phyloP scores from a whole-genome alignment of 1,140 invertebrate species.

The Anoplolepis gracilipes region DNA sequence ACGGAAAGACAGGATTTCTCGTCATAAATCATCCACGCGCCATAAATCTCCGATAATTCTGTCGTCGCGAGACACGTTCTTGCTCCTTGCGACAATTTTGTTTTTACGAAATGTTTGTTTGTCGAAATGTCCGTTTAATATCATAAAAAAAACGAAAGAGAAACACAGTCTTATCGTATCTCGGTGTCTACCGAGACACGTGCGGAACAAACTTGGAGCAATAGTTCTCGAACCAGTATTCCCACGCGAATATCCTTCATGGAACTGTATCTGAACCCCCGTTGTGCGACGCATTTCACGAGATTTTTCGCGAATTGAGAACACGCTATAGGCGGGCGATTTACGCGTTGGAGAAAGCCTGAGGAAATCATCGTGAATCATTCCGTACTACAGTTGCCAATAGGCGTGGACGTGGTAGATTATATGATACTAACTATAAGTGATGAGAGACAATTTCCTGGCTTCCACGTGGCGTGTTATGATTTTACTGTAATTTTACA shows the following conservation, averaged over 20 bases:
- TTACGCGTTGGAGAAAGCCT: slow-evolving; percentile 49
- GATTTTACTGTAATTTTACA: neutral
- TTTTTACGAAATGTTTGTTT: slow-evolving; percentile 36
- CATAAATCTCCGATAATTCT: neutral
- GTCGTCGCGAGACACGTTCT: neutral
- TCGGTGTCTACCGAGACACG: slow-evolving; percentile 17
- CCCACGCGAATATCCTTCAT: slow-evolving; percentile 76
- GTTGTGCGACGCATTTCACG: slow-evolving; percentile 61
- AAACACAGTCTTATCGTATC: slow-evolving; percentile 57
- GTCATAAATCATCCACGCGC: neutral
- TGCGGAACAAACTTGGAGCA: slow-evolving; percentile 57
- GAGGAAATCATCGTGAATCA: slow-evolving; percentile 33
- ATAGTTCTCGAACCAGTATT: slow-evolving; percentile 74
- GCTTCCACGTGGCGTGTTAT: neutral
- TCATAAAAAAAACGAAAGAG: neutral
- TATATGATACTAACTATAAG: slow-evolving; percentile 5
- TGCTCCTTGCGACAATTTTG: slow-evolving; percentile 11
- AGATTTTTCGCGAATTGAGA: slow-evolving; percentile 57
- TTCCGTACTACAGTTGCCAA: neutral
- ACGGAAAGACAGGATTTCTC: slow-evolving; percentile 4
- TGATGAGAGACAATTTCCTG: neutral
- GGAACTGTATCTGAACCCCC: slow-evolving; percentile 69
- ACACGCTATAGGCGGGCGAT: slow-evolving; percentile 36
- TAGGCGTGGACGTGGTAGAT: neutral
- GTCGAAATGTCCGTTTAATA: slow-evolving; percentile 14